phyloP scores from a whole-genome alignment of 2,888 invertebrate species.

The Idaea aversata region DNA sequence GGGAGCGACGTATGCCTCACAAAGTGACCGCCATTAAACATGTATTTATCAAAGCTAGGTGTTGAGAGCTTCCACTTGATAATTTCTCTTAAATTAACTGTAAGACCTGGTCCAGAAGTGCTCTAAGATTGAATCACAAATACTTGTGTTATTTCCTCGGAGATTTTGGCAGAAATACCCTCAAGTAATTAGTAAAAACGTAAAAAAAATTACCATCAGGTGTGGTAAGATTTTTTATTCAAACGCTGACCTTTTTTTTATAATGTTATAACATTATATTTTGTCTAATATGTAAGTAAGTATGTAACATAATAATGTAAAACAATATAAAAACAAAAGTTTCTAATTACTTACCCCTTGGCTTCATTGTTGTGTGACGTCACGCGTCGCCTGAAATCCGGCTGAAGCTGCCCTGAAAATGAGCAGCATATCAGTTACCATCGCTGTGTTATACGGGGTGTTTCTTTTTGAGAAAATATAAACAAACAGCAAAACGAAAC shows the following conservation, averaged over 20 bases:
- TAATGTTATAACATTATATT: too few species aligned
- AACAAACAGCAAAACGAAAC: too few species aligned
- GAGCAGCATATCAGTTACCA: slow-evolving; percentile 57
- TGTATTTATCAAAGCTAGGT: slow-evolving; percentile 61
- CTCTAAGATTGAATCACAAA: neutral
- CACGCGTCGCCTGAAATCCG: slow-evolving; percentile 57
- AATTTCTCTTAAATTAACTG: neutral
- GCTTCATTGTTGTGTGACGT: slow-evolving; percentile 12
- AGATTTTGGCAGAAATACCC: neutral
- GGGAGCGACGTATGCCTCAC: slow-evolving; percentile 61
- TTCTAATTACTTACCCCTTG: neutral
- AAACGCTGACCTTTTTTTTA: neutral
- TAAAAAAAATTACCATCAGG: too few species aligned
- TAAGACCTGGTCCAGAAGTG: neutral
- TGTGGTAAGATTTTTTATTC: neutral
- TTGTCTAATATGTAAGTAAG: neutral
- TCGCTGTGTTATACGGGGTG: slow-evolving; percentile 29
- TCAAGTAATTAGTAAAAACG: too few species aligned
- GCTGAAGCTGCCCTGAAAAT: slow-evolving; percentile 51
- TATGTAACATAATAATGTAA: neutral
- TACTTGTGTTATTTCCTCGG: neutral
- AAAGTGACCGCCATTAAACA: slow-evolving; percentile 77
- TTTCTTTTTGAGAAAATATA: neutral
- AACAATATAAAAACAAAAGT: slow-evolving; percentile 2
- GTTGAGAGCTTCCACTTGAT: slow-evolving; percentile 38